A percentile compares a stretch with the other conserved stretches of the same genome.
Evolutionary conservation across 2,113 vertebrate genomes (phyloP).

Genomic region (Corythaeola cristata): DNA sequence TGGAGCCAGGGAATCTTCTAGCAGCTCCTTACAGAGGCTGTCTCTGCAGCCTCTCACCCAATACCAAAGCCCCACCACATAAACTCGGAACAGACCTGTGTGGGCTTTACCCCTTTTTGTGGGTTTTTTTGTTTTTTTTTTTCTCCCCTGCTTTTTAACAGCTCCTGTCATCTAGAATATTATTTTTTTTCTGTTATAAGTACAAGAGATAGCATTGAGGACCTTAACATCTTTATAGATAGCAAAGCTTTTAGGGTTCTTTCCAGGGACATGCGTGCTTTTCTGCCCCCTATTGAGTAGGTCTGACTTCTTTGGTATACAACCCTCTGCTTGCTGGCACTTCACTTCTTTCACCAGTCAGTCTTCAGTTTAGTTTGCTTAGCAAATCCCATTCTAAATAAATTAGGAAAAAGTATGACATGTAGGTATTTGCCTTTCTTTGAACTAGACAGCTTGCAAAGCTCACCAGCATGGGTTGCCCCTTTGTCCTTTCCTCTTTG

Average conservation of each 20-base stretch:
- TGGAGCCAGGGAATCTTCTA: too few relatives aligned
- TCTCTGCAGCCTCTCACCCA: too few relatives aligned
- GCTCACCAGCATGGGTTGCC: neutral
- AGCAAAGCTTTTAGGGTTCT: neutral
- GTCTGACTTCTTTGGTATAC: neutral
- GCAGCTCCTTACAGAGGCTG: too few relatives aligned
- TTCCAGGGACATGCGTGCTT: neutral
- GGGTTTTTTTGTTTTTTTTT: too few relatives aligned
- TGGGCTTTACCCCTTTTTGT: rapidly evolving
- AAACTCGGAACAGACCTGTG: neutral
- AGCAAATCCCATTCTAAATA: neutral
- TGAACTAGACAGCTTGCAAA: neutral
- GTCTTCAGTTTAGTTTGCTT: neutral
- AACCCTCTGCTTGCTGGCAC: neutral
- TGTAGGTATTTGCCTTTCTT: neutral
- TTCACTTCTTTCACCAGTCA: neutral
- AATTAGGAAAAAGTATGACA: neutral
- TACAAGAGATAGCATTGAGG: neutral
- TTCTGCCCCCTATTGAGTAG: neutral
- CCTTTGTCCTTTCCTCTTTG: neutral
- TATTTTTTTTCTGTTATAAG: neutral
- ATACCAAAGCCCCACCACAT: too few relatives aligned
- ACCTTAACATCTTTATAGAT: neutral
- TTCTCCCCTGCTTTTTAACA: neutral
- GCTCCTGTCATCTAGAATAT: neutral